Evolutionary conservation across 2,113 vertebrate species (phyloP).

Genomic region (Albula glossodonta): DNA sequence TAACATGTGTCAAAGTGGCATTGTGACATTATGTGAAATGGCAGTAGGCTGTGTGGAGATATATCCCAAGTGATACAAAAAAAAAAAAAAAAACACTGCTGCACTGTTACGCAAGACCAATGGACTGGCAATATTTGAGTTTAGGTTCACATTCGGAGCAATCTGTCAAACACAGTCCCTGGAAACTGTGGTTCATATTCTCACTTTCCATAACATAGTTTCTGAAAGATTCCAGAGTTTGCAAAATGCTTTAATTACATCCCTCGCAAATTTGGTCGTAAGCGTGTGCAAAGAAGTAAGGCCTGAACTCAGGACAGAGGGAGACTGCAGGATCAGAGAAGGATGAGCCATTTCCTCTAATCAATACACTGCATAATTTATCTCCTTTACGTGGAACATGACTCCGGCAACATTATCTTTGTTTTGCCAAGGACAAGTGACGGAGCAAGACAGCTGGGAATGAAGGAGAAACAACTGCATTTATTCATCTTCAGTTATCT

Average conservation of each 20-base stretch:
- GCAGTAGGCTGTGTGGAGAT: neutral
- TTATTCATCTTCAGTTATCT: neutral
- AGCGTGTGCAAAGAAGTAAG: neutral
- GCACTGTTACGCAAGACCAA: neutral
- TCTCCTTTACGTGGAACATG: neutral
- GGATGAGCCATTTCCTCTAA: slow-evolving; percentile 16
- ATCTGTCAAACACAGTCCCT: neutral
- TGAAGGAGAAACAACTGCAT: neutral
- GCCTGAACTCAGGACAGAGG: neutral
- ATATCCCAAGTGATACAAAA: neutral
- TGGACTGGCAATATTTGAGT: neutral
- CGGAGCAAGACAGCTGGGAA: slow-evolving; percentile 7
- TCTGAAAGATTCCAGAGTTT: neutral
- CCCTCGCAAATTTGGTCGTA: neutral
- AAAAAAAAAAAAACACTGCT: neutral
- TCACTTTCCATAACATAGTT: neutral
- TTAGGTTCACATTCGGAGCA: neutral
- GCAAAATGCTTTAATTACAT: neutral
- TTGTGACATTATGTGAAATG: no score
- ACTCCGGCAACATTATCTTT: neutral
- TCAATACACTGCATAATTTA: slow-evolving; percentile 17
- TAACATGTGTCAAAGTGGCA: neutral
- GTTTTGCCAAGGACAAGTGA: slow-evolving; percentile 24
- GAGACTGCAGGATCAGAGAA: neutral
- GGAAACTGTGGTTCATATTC: neutral